Conservation (phyloP, 2,888 invertebrate species). For the Sinhomidia bicolor region DNA sequence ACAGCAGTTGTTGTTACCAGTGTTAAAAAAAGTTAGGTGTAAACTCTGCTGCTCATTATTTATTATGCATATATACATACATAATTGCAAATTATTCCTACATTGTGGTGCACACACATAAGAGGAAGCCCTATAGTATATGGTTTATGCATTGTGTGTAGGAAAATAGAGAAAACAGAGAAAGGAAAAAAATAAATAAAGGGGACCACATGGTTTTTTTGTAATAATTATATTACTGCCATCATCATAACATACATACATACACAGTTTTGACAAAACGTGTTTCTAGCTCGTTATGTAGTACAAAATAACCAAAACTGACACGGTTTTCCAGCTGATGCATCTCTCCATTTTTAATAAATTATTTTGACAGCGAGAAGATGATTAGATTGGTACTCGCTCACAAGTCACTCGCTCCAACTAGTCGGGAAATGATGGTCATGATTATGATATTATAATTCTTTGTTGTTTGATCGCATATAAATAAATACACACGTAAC, state of each 20-base stretch:
- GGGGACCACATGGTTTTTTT: background rate
- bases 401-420: too few relatives aligned
- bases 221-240: too few relatives aligned
- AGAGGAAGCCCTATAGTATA: background rate
- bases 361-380: background rate
- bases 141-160: background rate
- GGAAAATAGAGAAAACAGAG: background rate
- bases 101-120: background rate
- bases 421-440: too few relatives aligned
- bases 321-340: conserved; percentile 38
- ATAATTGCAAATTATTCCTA: conserved; percentile 18
- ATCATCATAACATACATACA: background rate
- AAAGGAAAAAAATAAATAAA: background rate
- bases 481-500: conserved; percentile 39
- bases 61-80: conserved; percentile 2
- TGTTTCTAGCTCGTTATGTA: background rate
- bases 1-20: conserved; percentile 31
- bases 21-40: background rate
- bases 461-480: background rate
- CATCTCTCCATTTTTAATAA: background rate
- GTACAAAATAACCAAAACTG: background rate
- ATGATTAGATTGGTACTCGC: background rate
- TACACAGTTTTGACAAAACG: background rate
- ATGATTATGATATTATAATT: background rate
- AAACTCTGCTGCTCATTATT: conserved; percentile 4